These are phyloP conservation scores for Eupithecia vulgata DNA, from an alignment of 2,888 invertebrate genomes.

Conservation along the genomic window DNA sequence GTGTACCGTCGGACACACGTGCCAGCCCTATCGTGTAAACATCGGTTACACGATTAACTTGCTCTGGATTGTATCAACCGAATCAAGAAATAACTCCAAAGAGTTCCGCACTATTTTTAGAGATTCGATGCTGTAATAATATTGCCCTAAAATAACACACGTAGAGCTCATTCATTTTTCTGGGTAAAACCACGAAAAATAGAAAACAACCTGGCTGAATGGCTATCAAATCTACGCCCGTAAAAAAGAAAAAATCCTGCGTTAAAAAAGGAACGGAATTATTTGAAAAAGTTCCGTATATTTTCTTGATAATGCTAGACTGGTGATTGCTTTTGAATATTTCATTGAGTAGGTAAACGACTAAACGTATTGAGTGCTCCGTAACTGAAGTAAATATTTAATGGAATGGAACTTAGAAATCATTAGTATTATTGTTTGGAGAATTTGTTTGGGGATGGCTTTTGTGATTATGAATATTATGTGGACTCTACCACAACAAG, in stretches of 20 bases:
- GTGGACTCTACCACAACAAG: background rate
- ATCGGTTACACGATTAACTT: constrained; percentile 49
- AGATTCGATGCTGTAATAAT: background rate
- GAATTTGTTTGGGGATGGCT: constrained; percentile 39
- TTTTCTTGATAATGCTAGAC: constrained; percentile 54
- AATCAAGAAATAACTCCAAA: constrained; percentile 23
- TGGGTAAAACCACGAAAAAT: background rate
- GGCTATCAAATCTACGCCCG: constrained; percentile 24
- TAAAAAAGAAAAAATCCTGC: constrained; percentile 40
- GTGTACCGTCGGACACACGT: constrained; percentile 60
- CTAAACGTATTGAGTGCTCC: constrained; percentile 60
- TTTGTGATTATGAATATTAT: constrained; percentile 28
- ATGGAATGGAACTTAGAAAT: constrained; percentile 52
- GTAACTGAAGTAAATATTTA: constrained; percentile 56
- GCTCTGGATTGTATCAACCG: constrained; percentile 36
- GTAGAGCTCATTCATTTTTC: background rate
- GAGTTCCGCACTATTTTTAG: background rate
- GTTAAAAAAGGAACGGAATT: constrained; percentile 61
- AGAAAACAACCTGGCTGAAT: constrained; percentile 27
- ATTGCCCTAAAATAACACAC: constrained; percentile 1
- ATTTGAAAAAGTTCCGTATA: constrained; percentile 57
- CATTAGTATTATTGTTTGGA: constrained; percentile 57
- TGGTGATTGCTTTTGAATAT: constrained; percentile 67
- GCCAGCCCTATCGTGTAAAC: constrained; percentile 58
- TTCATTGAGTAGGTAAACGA: constrained; percentile 53